phyloP scores from a whole-genome alignment of 2,888 invertebrate genomes.

The Pseudolycoriella hygida region DNA sequence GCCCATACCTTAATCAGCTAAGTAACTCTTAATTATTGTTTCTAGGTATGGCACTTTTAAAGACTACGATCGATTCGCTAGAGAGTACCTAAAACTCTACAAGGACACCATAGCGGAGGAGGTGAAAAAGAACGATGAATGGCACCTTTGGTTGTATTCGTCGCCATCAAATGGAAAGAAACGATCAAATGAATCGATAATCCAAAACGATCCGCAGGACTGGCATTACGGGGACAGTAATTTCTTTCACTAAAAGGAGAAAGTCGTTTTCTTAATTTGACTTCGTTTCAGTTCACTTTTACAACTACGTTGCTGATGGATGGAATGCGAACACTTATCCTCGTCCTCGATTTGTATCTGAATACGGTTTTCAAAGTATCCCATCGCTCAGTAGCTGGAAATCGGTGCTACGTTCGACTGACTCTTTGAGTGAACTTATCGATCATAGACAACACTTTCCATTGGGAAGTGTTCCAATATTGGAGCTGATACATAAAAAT shows the following conservation, averaged over 20 bases:
- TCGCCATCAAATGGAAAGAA: conserved; percentile 74
- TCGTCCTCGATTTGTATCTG: conserved; percentile 76
- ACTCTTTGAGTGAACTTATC: conserved; percentile 45
- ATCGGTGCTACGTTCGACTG: conserved; percentile 34
- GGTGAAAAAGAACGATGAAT: conserved; percentile 39
- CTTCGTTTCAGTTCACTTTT: conserved; percentile 56
- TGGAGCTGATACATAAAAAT: conserved; percentile 40
- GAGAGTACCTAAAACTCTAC: conserved; percentile 72
- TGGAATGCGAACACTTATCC: conserved; percentile 69
- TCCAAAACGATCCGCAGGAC: conserved; percentile 66
- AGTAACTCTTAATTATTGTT: neutral
- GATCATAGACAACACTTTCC: conserved; percentile 77
- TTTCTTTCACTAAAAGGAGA: conserved; percentile 8
- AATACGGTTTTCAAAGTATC: conserved; percentile 88
- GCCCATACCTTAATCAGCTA: no score
- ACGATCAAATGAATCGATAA: conserved; percentile 34
- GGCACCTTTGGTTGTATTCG: conserved; percentile 56
- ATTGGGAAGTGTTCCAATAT: conserved; percentile 46
- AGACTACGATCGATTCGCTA: conserved; percentile 37
- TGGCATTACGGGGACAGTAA: conserved; percentile 70
- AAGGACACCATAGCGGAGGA: conserved; percentile 52
- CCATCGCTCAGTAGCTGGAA: conserved; percentile 54
- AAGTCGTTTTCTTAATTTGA: neutral
- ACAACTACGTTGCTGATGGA: conserved; percentile 64
- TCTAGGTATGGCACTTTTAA: conserved; percentile 35